Conservation (phyloP, 2,113 vertebrate species). For the Hylia prasina region DNA sequence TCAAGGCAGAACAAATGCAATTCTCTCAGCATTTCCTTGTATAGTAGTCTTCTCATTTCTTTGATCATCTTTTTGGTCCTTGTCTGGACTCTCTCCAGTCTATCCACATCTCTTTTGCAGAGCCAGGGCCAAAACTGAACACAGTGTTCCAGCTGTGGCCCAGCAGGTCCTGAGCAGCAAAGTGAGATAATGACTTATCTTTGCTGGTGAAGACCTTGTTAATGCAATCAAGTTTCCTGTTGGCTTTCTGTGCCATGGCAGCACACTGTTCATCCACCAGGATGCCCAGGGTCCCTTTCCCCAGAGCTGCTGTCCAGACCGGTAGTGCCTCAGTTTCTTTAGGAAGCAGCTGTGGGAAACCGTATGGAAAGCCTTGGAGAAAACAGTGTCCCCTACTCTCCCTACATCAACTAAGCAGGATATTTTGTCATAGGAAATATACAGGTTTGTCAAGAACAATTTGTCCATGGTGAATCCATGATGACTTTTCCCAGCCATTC, state of each 20-base stretch:
- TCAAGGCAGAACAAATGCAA: neutral
- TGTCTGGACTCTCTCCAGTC: neutral
- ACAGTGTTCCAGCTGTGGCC: neutral
- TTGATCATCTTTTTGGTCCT: neutral
- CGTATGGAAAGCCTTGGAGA: neutral
- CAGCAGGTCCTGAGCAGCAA: neutral
- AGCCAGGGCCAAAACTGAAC: neutral
- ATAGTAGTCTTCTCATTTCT: neutral
- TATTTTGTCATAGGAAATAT: neutral
- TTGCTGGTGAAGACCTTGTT: neutral
- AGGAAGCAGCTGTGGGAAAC: neutral
- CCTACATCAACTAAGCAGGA: too few relatives aligned
- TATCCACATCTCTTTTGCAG: neutral
- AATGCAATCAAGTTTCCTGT: neutral
- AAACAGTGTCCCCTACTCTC: fast-evolving
- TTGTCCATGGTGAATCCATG: neutral
- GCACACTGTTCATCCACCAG: too few relatives aligned
- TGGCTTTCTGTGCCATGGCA: neutral
- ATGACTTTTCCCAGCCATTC: neutral
- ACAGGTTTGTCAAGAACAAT: neutral
- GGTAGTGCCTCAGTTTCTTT: neutral
- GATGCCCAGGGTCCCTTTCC: neutral
- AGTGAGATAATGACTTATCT: neutral
- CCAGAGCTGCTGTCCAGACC: neutral
- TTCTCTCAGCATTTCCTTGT: neutral